phyloP scores from a whole-genome alignment of 1,140 invertebrate species.

The Drosophila pallidifrons region DNA sequence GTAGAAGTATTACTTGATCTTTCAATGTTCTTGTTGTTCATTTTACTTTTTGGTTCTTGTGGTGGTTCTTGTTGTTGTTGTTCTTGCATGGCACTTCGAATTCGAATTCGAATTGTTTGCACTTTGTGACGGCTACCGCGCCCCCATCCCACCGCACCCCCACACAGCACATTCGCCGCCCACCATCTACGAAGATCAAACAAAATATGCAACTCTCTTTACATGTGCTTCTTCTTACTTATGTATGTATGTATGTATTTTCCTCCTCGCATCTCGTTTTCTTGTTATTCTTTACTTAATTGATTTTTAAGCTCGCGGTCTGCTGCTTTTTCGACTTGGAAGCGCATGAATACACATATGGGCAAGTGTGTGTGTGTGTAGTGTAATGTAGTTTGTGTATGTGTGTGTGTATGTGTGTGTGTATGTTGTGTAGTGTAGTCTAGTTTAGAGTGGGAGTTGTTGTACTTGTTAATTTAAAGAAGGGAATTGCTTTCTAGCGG shows the following conservation, averaged over 20 bases:
- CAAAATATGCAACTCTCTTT: conserved; percentile 29
- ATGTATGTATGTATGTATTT: conserved; percentile 3
- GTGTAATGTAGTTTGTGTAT: background rate
- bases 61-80: background rate
- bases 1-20: conserved; percentile 43
- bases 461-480: background rate
- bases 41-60: conserved; percentile 1
- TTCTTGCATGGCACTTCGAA: conserved; percentile 11
- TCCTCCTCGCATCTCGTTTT: background rate
- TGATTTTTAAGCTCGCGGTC: conserved; percentile 11
- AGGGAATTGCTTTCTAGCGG: background rate
- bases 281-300: background rate
- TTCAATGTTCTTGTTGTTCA: conserved; percentile 9
- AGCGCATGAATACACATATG: conserved; percentile 29
- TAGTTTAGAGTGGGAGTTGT: background rate
- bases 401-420: background rate
- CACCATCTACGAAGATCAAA: conserved; percentile 27
- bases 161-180: background rate
- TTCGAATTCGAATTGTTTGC: conserved; percentile 2
- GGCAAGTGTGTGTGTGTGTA: conserved; percentile 11
- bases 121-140: background rate
- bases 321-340: conserved; percentile 44
- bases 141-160: background rate
- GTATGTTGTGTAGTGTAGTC: background rate
- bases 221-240: conserved; percentile 33